Percentiles rank a stretch among this genome's conserved stretches.
These are phyloP conservation scores for Argyra leucocephala DNA, from an alignment of 2,888 invertebrate genomes.

Conservation along the genomic window DNA sequence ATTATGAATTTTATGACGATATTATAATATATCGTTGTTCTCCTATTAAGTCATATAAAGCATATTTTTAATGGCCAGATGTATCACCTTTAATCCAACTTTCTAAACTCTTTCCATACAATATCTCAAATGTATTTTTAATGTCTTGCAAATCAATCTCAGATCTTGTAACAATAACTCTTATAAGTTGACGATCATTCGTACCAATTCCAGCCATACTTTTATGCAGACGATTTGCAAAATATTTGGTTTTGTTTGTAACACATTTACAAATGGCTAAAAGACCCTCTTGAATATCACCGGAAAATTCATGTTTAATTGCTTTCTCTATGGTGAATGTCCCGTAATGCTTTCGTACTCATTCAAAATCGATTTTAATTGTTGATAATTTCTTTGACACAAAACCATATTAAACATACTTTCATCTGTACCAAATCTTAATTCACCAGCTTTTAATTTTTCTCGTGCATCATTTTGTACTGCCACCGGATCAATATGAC, in stretches of 20 bases:
- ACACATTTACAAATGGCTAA: constrained; percentile 73
- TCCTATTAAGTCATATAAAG: constrained; percentile 62
- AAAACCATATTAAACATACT: constrained; percentile 75
- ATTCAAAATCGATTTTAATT: constrained; percentile 44
- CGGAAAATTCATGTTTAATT: constrained; percentile 75
- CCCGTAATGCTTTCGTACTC: constrained; percentile 57
- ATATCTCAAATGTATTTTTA: constrained; percentile 63
- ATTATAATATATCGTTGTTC: constrained; percentile 40
- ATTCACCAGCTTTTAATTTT: constrained; percentile 64
- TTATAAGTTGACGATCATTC: constrained; percentile 74
- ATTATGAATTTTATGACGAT: neutral
- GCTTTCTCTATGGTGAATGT: constrained; percentile 69
- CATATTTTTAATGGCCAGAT: constrained; percentile 79
- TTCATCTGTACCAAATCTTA: constrained; percentile 70
- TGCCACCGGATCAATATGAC: constrained; percentile 56
- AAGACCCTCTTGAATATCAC: constrained; percentile 67
- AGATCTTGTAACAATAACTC: constrained; percentile 70
- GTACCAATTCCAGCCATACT: constrained; percentile 87
- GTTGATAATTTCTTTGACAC: constrained; percentile 65
- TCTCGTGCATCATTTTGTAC: constrained; percentile 76
- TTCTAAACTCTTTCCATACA: constrained; percentile 66
- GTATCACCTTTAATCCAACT: constrained; percentile 76
- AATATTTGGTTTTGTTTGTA: constrained; percentile 69
- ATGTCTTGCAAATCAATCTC: constrained; percentile 82
- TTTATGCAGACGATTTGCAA: constrained; percentile 76